Percentiles rank a stretch among this genome's conserved stretches.
Evolutionary conservation across 30 jellyfish, hydroid and myxozoan genomes (phyloP).

Genomic region (Hydra vulgaris): DNA sequence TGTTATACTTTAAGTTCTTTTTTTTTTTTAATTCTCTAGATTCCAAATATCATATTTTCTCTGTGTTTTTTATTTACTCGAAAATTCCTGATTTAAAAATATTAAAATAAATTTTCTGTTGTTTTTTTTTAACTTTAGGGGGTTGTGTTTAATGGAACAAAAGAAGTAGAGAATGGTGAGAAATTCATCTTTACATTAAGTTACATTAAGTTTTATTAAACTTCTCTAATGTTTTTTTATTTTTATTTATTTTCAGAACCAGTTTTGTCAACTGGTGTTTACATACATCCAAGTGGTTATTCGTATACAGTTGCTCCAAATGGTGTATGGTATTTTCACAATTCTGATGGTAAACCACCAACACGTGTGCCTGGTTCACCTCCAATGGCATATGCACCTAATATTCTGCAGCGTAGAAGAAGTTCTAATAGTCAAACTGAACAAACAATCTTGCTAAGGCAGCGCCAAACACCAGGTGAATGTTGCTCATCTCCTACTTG

Average conservation of each 20-base stretch:
- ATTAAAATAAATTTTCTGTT: no score
- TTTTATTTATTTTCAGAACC: conserved; percentile 39
- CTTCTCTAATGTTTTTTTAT: neutral
- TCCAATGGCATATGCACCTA: conserved; percentile 33
- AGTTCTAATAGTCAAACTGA: conserved; percentile 10
- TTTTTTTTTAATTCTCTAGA: no score
- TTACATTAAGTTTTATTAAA: neutral
- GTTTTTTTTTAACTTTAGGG: conserved; percentile 55
- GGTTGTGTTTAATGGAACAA: conserved; percentile 82
- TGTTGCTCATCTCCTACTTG: conserved; percentile 6
- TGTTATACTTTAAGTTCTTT: no score
- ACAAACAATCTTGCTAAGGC: neutral
- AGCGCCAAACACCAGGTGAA: neutral
- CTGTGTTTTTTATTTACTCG: no score
- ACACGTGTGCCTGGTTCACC: conserved; percentile 24
- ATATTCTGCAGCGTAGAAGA: conserved; percentile 9
- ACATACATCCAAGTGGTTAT: conserved; percentile 88
- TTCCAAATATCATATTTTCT: no score
- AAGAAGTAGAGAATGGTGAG: conserved; percentile 89
- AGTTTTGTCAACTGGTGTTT: conserved; percentile 80
- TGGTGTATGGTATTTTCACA: conserved; percentile 96
- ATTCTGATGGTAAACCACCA: conserved; percentile 45
- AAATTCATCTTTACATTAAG: neutral
- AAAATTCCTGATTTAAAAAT: no score
- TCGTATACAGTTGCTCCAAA: conserved; percentile 93